Evolutionary conservation across 1,140 invertebrate genomes (phyloP).

Genomic region (Druon quercuslanigerum): DNA sequence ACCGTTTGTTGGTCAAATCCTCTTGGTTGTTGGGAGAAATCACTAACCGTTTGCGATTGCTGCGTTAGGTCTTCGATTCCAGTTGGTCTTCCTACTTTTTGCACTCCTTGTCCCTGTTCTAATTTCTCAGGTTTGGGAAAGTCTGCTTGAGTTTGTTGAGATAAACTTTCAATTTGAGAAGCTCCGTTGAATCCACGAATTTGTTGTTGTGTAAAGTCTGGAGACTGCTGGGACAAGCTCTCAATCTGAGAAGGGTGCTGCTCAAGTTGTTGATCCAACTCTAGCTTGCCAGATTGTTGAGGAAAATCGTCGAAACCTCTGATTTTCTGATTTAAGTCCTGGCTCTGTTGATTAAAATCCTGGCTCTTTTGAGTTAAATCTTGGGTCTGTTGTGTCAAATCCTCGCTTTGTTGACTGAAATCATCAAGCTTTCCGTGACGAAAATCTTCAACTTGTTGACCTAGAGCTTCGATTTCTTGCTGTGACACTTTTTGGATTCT

Average conservation of each 20-base stretch:
- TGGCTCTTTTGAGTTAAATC: slow-evolving; percentile 32
- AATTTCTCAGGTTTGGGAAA: no score
- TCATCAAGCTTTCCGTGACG: slow-evolving; percentile 6
- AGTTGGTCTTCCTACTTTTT: no score
- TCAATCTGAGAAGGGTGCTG: slow-evolving; percentile 30
- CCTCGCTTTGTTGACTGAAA: slow-evolving; percentile 34
- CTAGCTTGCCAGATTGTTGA: slow-evolving; percentile 14
- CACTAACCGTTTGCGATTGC: slow-evolving; percentile 34
- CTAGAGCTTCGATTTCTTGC: slow-evolving; percentile 35
- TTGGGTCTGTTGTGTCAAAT: slow-evolving; percentile 50
- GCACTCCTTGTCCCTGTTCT: no score
- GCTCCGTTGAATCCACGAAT: background rate
- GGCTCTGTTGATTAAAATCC: slow-evolving; percentile 42
- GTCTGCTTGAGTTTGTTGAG: background rate
- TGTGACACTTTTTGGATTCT: slow-evolving; percentile 51
- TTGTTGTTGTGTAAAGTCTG: no score
- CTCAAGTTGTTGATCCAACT: slow-evolving; percentile 33
- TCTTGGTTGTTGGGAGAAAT: slow-evolving; percentile 35
- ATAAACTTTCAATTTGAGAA: slow-evolving; percentile 9
- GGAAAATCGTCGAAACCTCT: slow-evolving; percentile 25
- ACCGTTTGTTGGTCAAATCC: slow-evolving; percentile 44
- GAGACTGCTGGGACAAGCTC: background rate
- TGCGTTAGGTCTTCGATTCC: slow-evolving; percentile 29
- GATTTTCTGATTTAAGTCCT: slow-evolving; percentile 35
- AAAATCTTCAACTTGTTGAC: slow-evolving; percentile 37